Base-by-base conservation (phyloP, 1,140 invertebrate genomes). In the Drosophila bifasciata region DNA sequence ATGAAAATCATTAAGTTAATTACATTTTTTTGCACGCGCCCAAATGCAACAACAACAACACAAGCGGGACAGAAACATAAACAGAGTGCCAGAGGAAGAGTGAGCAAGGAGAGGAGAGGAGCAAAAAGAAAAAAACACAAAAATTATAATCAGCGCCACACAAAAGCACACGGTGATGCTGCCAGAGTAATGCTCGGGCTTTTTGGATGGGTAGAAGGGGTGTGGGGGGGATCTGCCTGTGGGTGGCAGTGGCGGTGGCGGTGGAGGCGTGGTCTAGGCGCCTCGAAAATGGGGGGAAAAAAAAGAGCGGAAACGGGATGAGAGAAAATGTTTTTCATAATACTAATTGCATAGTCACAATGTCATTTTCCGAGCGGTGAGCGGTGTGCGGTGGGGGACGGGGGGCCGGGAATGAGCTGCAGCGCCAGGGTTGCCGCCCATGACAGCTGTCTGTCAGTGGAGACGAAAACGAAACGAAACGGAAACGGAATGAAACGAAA, bases 261-360 rank as follows among this genome's bases (percentile, higher is more conserved):
- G 5, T 40, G 36, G 11, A 9, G 55, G 21, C 59, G 43, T 46
- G 45, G 48, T 36, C 28, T 40, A 48, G 45, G 55, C 17, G 16
- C 61, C 49, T 60, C 56, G 28, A 63, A 67, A 45, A 50, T 41
- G 50, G 36, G 49, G 17, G 16, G 61, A 68, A 28, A 28, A 9
- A 5, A 11, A 13, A 49, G 53, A 43, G 66, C 48, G 51, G 67
- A 68, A 72, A 77, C 72, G 84, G 76, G 70, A 86, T 83, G 70
- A 83, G 83, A 88, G 83, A 88, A 88, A 88, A 76, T 63, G 72
- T 83, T 90, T 90, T 68, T 90, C 86, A 90, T 90, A 90, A 90
- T 90, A 90, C 86, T 90, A 90, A 90, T 90, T 90, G 86, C 86
- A 90, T 90, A 89, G 86, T 90, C 81, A 90, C 86, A 90, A 90